These are phyloP conservation scores for Galaxias olidus DNA, from an alignment of 2,797 vertebrate genomes.

Conservation along the genomic window DNA sequence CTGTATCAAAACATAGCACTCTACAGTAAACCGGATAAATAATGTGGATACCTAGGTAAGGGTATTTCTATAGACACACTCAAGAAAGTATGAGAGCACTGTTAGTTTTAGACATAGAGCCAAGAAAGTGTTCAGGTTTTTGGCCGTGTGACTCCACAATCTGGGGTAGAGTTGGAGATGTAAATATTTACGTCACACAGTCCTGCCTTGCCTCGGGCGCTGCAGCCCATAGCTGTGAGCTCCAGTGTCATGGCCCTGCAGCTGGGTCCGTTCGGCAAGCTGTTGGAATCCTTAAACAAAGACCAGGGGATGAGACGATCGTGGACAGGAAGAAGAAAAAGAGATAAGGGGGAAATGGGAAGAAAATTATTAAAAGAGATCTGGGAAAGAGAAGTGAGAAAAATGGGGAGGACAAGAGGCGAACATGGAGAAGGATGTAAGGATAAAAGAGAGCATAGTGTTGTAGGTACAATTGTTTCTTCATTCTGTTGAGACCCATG, in stretches of 20 bases:
- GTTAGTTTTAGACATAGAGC: neutral
- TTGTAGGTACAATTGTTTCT: neutral
- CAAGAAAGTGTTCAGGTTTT: conserved; percentile 19
- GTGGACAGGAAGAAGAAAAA: conserved; percentile 1
- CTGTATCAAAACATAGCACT: no score
- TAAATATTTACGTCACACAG: conserved; percentile 58
- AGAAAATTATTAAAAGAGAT: neutral
- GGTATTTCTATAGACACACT: no score
- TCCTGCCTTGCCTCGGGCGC: conserved; percentile 5
- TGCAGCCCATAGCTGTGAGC: conserved; percentile 12
- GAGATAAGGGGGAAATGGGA: conserved; percentile 2
- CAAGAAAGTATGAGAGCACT: no score
- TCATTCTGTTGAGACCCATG: no score
- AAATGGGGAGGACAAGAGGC: neutral
- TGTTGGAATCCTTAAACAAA: conserved; percentile 39
- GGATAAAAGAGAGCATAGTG: neutral
- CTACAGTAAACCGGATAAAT: no score
- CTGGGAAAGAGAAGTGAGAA: neutral
- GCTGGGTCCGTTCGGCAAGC: conserved; percentile 45
- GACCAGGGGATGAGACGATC: conserved; percentile 8
- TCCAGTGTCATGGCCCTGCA: conserved; percentile 19
- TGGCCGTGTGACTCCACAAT: conserved; percentile 14
- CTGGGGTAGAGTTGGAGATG: conserved; percentile 23
- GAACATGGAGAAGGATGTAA: neutral
- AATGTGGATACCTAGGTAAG: no score